Conservation (phyloP, 2,113 vertebrate genomes). For the Manacus vitellinus region DNA sequence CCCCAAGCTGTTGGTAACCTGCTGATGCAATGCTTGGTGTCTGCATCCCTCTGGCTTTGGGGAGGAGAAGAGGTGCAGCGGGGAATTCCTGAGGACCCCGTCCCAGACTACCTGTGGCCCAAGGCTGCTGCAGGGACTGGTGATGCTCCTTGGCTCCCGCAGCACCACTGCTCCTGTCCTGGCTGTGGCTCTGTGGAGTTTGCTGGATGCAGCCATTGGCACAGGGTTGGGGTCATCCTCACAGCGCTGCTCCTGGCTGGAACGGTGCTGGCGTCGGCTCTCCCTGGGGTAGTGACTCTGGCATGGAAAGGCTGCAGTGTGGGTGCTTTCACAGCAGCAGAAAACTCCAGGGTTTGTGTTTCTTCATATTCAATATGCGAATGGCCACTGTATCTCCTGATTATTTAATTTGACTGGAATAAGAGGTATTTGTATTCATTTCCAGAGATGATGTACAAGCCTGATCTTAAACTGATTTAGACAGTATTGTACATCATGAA, state of each 20-base stretch:
- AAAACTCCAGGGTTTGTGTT: not conserved
- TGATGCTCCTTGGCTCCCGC: not conserved
- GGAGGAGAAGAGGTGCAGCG: not conserved
- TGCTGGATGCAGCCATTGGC: rapidly evolving
- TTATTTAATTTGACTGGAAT: conserved; percentile 61
- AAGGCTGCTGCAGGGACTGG: not conserved
- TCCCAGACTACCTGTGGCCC: not conserved
- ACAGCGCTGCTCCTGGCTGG: rapidly evolving
- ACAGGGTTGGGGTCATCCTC: not conserved
- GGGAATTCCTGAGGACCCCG: not conserved
- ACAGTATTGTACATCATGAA: conserved; percentile 60
- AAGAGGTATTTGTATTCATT: conserved; percentile 67
- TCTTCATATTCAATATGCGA: not conserved
- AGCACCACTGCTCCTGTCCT: rapidly evolving
- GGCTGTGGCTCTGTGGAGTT: not conserved
- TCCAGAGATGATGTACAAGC: conserved; percentile 51
- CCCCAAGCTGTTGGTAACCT: not conserved
- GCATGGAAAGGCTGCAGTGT: not conserved
- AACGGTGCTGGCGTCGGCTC: rapidly evolving
- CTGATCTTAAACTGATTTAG: conserved; percentile 61
- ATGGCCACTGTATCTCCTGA: conserved; percentile 10
- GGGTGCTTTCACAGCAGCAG: not conserved
- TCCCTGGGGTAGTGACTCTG: rapidly evolving
- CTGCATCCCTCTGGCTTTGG: not conserved
- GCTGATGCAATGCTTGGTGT: rapidly evolving